phyloP scores from a whole-genome alignment of 2,797 vertebrate genomes.

The Adelosebastes latens region DNA sequence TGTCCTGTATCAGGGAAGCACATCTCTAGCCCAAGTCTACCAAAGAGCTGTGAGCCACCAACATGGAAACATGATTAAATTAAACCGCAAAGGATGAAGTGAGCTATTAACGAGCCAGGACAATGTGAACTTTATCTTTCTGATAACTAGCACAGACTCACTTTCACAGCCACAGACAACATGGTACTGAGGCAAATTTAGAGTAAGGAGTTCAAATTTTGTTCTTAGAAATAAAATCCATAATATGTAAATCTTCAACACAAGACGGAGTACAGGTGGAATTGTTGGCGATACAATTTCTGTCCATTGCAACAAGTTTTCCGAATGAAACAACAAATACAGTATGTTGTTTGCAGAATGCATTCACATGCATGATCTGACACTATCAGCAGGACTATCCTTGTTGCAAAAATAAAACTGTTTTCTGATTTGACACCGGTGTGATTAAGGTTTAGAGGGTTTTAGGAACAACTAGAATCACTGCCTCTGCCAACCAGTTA shows the following conservation, averaged over 20 bases:
- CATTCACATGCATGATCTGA: background rate
- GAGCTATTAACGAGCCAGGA: conserved; percentile 21
- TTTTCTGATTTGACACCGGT: background rate
- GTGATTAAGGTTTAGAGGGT: background rate
- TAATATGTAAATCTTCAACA: background rate
- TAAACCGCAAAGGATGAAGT: conserved; percentile 35
- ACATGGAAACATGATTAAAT: conserved; percentile 40
- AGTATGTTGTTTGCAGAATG: background rate
- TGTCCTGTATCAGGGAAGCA: conserved; percentile 40
- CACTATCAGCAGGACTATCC: background rate
- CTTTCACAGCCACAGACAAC: background rate
- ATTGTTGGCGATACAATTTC: background rate
- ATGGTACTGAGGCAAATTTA: background rate
- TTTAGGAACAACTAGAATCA: background rate
- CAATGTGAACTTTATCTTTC: background rate
- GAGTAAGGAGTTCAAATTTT: background rate
- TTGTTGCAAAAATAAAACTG: background rate
- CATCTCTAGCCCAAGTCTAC: conserved; percentile 23
- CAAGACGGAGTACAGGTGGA: background rate
- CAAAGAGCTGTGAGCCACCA: conserved; percentile 30
- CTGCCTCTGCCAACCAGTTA: no score
- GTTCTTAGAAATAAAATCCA: background rate
- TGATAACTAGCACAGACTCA: background rate
- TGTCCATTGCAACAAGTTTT: background rate
- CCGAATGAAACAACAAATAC: background rate